These are phyloP conservation scores for Lysiphlebus fabarum DNA, from an alignment of 1,140 invertebrate genomes.

Conservation along the genomic window DNA sequence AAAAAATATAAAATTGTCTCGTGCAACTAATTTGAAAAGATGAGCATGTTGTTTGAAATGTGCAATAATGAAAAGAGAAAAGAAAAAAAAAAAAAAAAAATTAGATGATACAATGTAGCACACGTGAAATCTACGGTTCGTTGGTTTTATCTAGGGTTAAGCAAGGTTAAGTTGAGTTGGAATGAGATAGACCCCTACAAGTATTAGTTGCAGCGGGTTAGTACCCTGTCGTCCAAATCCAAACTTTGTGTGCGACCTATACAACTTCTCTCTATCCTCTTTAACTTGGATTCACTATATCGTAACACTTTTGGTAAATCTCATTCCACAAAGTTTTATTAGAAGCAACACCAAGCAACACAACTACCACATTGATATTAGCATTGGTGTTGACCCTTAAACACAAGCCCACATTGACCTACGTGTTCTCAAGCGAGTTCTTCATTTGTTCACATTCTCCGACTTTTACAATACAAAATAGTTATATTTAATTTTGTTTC, in stretches of 20 bases:
- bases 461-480: slow-evolving; percentile 4
- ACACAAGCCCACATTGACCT: slow-evolving; percentile 11
- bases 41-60: no score
- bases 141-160: slow-evolving; percentile 41
- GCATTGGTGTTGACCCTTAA: slow-evolving; percentile 4
- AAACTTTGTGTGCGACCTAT: slow-evolving; percentile 30
- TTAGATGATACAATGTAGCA: no score
- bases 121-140: slow-evolving; percentile 28
- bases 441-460: slow-evolving; percentile 9
- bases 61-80: no score
- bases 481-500: not conserved
- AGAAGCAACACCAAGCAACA: no score
- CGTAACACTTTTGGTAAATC: no score
- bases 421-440: slow-evolving; percentile 11
- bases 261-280: not conserved
- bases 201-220: slow-evolving; percentile 37
- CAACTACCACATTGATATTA: no score
- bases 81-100: no score
- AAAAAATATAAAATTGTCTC: no score
- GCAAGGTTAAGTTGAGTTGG: slow-evolving; percentile 37
- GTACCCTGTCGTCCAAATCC: slow-evolving; percentile 28
- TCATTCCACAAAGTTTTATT: no score
- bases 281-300: not conserved
- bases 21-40: no score
- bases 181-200: slow-evolving; percentile 26